Base-by-base conservation (phyloP, 2,797 vertebrate species). In the Coracias cyanogaster region DNA sequence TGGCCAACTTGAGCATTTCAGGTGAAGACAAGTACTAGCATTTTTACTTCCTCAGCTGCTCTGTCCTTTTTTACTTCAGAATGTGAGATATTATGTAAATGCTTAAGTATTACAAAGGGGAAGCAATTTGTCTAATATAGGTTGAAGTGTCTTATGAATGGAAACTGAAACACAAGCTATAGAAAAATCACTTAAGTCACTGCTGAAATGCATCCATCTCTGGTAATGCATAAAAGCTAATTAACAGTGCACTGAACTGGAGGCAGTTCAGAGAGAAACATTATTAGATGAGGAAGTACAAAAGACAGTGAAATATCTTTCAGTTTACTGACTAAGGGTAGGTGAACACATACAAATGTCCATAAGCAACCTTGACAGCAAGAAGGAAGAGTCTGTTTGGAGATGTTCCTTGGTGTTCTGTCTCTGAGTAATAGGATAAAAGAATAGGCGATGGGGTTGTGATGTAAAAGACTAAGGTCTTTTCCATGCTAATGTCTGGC, bases 221-320 rank as follows among this genome's bases (percentile, higher is more conserved):
- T 70, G 52, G 33, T 80, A 90, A 67, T 84, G 48, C 64, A 87
- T 87, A 89, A 82, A 77, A 85, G 45, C 46, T 92, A 89, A 94
- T 96, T 92, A 95, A 80, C 55, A 85, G 37, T 82, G 71, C 60
- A 82, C 55, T 61, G 67, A 85, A 93, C 41, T 73, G 55, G 31
- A 87, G 52, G 52, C 28, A 91, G 41, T 92, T 91, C 41, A 49
- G 61, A 74, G 17, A 37, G 72, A 93, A 94, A 83, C 18, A 10
- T 79, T 90, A 76, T 79, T 94, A 86, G 20, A 82, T 84, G 71
- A 77, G 39, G 39, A 89, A 52, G 39, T 62, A 82, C 46, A 41
- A 73, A 73, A 89, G 57, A 70, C 73, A 82, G 54, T 57, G 33
- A 89, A 90, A 58, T 55, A 13, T 67, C 41, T 82, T 91, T 76